Percentiles rank a stretch among this genome's conserved stretches.
These are phyloP conservation scores for Epizoanthus ramosus DNA, from an alignment of 92 coral and sea anemone genomes.

Conservation along the genomic window DNA sequence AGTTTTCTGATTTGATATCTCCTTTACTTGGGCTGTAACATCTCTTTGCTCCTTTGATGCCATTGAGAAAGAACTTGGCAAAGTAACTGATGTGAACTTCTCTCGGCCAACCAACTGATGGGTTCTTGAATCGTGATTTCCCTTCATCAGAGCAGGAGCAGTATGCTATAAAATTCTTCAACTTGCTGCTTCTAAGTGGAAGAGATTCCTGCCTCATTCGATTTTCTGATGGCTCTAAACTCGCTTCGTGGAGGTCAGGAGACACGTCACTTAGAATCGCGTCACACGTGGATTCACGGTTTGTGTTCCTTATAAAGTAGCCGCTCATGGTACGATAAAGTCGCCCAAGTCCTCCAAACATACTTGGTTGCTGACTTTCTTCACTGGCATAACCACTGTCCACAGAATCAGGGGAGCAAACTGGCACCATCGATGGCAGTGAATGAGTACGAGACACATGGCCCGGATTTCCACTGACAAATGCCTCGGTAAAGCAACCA, in stretches of 20 bases:
- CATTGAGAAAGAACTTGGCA: neutral
- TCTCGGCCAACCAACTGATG: neutral
- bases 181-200: too few species aligned
- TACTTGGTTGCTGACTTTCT: neutral
- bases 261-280: neutral
- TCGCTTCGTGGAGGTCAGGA: neutral
- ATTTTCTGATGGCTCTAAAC: neutral
- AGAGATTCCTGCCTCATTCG: too few species aligned
- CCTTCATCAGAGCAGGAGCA: slow-evolving; percentile 5
- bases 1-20: neutral
- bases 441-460: neutral
- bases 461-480: neutral
- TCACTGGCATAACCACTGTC: neutral
- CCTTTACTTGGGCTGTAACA: neutral
- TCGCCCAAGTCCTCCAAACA: neutral
- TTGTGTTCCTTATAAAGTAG: neutral
- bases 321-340: neutral
- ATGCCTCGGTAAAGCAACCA: slow-evolving; percentile 27
- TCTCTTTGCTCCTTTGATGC: slow-evolving; percentile 3
- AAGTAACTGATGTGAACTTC: slow-evolving; percentile 3
- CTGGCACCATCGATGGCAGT: neutral
- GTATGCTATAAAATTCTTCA: neutral
- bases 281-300: neutral
- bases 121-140: neutral
- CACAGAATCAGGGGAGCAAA: neutral